Base-by-base conservation (phyloP, 1,140 invertebrate species). In the Hyles vespertilio region DNA sequence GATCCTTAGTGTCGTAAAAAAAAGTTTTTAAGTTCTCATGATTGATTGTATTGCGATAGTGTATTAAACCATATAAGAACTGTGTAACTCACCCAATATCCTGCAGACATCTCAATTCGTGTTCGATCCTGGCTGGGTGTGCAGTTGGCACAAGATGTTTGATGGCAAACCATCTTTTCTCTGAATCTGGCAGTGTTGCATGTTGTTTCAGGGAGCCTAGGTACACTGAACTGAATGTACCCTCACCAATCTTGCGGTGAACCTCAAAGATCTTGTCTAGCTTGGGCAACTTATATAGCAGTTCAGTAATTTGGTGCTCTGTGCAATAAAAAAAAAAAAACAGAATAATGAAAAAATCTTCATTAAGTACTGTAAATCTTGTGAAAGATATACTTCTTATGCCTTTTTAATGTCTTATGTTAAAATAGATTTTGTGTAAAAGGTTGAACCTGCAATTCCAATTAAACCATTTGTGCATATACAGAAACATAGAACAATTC, bases 71-170 rank as follows among this genome's bases (percentile, higher is more conserved):
- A 22, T 22, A 22, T 46, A 58, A 36, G 4, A 22, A 57, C 11
- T 6, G 8, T 55, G 10, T 56, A 67, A 81, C 77, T 81, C 86
- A 95, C 94, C 96, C 96, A 72, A 97, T 95, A 60, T 95, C 91
- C 65, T 93, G 92, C 54, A 97, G 90, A 78, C 95, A 96, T 65
- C 92, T 90, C 36, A 96, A 84, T 90, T 97, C 96, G 70, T 93
- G 93, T 79, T 94, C 92, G 62, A 96, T 94, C 46, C 95, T 90
- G 45, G 91, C 91, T 3, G 95, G 95, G 80, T 95, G 94, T 67
- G 93, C 94, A 45, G 95, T 96, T 7, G 95, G 95, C 63, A 96
- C 93, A 34, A 96, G 91, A 81, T 96, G 93, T 79, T 97, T 97
- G 32, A 97, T 91, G 1, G 95, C 95, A 90, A 94, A 96, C 77